A percentile compares a stretch with the other conserved stretches of the same genome.
Conservation (phyloP, 2,113 vertebrate genomes). For the Pitta sordida region DNA sequence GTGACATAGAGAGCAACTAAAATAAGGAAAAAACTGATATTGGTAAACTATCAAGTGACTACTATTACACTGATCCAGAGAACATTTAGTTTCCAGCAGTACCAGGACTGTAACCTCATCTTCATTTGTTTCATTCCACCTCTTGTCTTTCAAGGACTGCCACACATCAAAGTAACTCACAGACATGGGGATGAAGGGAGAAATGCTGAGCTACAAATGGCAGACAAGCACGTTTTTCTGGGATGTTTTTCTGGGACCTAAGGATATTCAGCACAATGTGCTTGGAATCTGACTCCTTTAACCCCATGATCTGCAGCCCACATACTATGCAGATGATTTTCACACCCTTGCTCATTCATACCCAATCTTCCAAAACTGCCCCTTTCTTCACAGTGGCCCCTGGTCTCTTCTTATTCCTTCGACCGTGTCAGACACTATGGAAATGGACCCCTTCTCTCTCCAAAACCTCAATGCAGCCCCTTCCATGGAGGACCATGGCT, state of each 20-base stretch:
- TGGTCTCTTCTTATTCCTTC: neutral
- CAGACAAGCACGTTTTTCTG: neutral
- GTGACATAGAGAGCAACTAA: neutral
- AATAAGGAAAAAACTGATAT: neutral
- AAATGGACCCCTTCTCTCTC: neutral
- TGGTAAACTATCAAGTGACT: neutral
- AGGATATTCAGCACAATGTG: neutral
- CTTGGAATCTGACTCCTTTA: neutral
- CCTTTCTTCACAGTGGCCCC: neutral
- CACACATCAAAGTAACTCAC: neutral
- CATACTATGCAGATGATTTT: neutral
- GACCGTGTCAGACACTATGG: neutral
- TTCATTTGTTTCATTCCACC: neutral
- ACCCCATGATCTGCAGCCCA: neutral
- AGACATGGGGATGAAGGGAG: neutral
- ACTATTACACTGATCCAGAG: neutral
- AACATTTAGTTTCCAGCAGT: neutral
- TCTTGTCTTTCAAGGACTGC: neutral
- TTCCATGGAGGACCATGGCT: accelerated
- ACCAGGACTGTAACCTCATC: neutral
- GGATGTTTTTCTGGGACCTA: neutral
- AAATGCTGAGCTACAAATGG: neutral
- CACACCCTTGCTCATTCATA: neutral
- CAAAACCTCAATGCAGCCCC: neutral
- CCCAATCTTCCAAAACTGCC: neutral